phyloP scores from a whole-genome alignment of 2,888 invertebrate species.

The Phyto melanocephala region DNA sequence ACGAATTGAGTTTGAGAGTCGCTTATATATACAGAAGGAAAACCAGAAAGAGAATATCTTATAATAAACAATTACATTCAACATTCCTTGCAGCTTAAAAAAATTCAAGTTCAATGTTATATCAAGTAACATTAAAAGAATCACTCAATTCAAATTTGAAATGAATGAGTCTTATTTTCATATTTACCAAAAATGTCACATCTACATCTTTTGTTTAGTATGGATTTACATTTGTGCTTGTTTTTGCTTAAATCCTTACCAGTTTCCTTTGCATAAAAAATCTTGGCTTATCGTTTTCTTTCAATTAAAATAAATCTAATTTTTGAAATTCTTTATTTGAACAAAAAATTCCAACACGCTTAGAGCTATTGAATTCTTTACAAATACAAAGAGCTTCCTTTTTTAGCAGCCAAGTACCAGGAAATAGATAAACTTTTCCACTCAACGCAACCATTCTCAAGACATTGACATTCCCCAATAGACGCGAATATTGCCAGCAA shows the following conservation, averaged over 20 bases:
- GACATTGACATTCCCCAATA: constrained; percentile 48
- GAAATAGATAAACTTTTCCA: constrained; percentile 8
- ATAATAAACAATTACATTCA: too few species aligned
- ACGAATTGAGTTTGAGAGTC: too few species aligned
- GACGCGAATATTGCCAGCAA: constrained; percentile 56
- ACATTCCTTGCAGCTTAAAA: too few species aligned
- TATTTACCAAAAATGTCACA: too few species aligned
- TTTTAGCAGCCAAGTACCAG: constrained; percentile 31
- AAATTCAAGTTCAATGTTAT: too few species aligned
- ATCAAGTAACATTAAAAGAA: too few species aligned
- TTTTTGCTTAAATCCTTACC: background rate
- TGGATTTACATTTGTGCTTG: too few species aligned
- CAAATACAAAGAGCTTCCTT: constrained; percentile 7
- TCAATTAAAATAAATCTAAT: constrained; percentile 57
- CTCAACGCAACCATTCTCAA: constrained; percentile 14
- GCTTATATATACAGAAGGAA: too few species aligned
- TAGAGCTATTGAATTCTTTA: constrained; percentile 40
- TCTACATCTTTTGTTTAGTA: too few species aligned
- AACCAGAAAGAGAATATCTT: too few species aligned
- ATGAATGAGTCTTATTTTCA: too few species aligned
- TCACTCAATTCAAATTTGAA: too few species aligned
- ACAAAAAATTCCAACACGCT: constrained; percentile 57
- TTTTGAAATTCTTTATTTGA: constrained; percentile 34
- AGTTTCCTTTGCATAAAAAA: background rate
- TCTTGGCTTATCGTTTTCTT: constrained; percentile 28